Evolutionary conservation across 2,797 vertebrate species (phyloP).

Genomic region (Mareca strepera): DNA sequence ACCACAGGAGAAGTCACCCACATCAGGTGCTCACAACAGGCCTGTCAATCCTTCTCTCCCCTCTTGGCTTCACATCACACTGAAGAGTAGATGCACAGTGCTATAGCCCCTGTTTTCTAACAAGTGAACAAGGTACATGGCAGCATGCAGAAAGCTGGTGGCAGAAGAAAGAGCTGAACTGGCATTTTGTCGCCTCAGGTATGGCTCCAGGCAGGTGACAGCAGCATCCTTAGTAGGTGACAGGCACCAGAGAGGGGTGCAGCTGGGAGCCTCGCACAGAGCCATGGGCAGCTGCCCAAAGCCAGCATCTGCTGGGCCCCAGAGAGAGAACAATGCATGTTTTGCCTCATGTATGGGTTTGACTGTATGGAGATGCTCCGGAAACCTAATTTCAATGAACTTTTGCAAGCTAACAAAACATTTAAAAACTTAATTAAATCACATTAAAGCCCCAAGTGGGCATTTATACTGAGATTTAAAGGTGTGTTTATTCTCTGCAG

Average conservation of each 20-base stretch:
- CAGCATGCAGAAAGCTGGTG: background rate
- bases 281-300: background rate
- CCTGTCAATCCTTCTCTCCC: background rate
- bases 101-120: background rate
- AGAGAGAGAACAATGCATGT: rapidly evolving
- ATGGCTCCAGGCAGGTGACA: rapidly evolving
- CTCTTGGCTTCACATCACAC: background rate
- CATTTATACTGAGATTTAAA: background rate
- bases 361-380: background rate
- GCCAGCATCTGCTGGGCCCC: background rate
- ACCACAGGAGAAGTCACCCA: background rate
- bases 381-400: background rate
- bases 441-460: background rate
- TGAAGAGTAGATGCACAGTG: background rate
- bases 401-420: background rate
- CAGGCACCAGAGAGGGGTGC: background rate
- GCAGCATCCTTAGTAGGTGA: background rate
- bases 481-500: background rate
- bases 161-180: background rate
- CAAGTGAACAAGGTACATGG: rapidly evolving
- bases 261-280: background rate
- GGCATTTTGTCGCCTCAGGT: rapidly evolving
- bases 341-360: background rate
- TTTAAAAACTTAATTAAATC: background rate
- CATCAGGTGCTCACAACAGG: background rate